phyloP scores from a whole-genome alignment of 2,797 vertebrate species.

The Halcyon smyrnensis region DNA sequence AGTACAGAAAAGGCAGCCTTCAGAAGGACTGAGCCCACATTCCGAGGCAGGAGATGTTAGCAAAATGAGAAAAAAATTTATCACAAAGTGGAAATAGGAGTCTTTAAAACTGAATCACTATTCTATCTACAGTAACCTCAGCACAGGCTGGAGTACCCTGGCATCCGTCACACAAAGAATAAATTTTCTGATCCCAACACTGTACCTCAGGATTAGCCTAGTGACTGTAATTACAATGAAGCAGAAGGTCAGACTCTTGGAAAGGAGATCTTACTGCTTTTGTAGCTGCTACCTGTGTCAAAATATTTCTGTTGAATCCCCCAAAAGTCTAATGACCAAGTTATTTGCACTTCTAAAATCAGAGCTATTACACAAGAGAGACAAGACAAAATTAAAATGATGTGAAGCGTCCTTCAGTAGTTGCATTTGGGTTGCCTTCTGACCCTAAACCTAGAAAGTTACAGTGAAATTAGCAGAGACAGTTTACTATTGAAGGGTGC shows the following conservation, averaged over 20 bases:
- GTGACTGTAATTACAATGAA: background rate
- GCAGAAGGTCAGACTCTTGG: background rate
- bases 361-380: background rate
- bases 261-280: background rate
- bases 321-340: background rate
- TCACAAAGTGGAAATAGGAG: background rate
- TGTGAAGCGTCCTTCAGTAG: background rate
- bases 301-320: background rate
- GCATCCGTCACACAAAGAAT: background rate
- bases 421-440: conserved; percentile 36
- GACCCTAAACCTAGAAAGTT: conserved; percentile 22
- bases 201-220: background rate
- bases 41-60: background rate
- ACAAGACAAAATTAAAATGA: background rate
- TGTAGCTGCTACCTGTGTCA: background rate
- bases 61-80: background rate
- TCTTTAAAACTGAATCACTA: background rate
- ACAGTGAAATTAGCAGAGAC: conserved; percentile 60
- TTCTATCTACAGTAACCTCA: background rate
- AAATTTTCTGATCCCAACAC: background rate
- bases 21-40: background rate
- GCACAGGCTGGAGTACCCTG: background rate
- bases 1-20: background rate
- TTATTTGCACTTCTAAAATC: background rate
- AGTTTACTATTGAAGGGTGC: conserved; percentile 63